phyloP scores from a whole-genome alignment of 1,140 invertebrate species.

The Pollicipes pollicipes region DNA sequence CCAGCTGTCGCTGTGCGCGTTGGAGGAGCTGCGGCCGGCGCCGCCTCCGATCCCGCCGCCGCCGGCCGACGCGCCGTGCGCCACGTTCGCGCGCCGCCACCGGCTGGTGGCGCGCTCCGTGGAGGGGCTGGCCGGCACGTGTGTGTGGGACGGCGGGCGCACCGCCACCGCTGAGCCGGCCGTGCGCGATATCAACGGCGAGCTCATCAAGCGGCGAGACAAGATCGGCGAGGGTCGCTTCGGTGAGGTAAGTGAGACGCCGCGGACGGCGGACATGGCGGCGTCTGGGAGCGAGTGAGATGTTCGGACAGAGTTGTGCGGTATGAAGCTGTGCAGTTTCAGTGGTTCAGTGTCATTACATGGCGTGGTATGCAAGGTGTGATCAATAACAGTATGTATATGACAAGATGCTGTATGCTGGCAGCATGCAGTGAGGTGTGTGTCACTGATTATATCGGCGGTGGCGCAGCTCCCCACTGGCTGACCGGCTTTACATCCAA shows the following conservation, averaged over 20 bases:
- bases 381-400: too few species aligned
- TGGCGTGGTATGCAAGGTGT: too few species aligned
- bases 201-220: conserved; percentile 52
- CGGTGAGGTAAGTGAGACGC: conserved; percentile 38
- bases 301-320: too few species aligned
- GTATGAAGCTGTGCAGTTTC: too few species aligned
- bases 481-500: too few species aligned
- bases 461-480: too few species aligned
- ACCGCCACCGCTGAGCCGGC: conserved; percentile 17
- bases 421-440: too few species aligned
- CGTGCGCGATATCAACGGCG: conserved; percentile 49
- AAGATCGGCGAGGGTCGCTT: conserved; percentile 58
- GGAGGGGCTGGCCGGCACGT: conserved; percentile 32
- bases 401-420: too few species aligned
- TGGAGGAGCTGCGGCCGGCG: conserved; percentile 43
- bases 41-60: conserved; percentile 39
- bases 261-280: not conserved
- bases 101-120: conserved; percentile 21
- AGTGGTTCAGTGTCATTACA: too few species aligned
- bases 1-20: not conserved
- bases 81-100: conserved; percentile 17
- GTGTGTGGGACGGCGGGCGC: conserved; percentile 30
- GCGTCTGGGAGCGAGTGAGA: not conserved
- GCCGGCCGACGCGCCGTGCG: conserved; percentile 15
- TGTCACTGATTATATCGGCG: too few species aligned